Evolutionary conservation across 2,888 invertebrate genomes (phyloP).

Genomic region (Drosophila anomalata): DNA sequence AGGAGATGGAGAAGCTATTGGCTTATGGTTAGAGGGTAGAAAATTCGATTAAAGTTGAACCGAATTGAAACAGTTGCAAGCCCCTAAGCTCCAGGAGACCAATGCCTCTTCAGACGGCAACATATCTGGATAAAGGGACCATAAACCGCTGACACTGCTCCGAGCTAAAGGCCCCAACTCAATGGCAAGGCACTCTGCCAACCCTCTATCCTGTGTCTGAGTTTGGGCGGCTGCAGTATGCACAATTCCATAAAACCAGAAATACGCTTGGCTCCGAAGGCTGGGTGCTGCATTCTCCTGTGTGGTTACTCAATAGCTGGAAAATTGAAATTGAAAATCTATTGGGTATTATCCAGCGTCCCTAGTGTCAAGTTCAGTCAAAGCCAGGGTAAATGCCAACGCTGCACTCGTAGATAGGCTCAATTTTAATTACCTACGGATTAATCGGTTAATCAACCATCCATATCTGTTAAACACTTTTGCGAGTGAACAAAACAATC

Average conservation of each 20-base stretch:
- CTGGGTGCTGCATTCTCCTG: slow-evolving; percentile 28
- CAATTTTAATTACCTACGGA: slow-evolving; percentile 32
- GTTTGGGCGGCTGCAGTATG: slow-evolving; percentile 15
- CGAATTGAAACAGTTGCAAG: slow-evolving; percentile 28
- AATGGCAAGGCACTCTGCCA: slow-evolving; percentile 48
- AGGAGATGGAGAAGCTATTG: slow-evolving; percentile 24
- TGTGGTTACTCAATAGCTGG: slow-evolving; percentile 58
- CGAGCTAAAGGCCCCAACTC: slow-evolving; percentile 27
- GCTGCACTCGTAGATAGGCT: neutral
- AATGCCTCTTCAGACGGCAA: slow-evolving; percentile 10
- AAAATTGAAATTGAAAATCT: slow-evolving; percentile 69
- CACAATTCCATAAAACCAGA: slow-evolving; percentile 27
- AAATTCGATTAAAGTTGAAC: slow-evolving; percentile 32
- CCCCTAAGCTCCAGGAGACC: slow-evolving; percentile 4
- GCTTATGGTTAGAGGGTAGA: slow-evolving; percentile 1
- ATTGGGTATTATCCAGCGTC: slow-evolving; percentile 24
- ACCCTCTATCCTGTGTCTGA: slow-evolving; percentile 2
- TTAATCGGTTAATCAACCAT: slow-evolving; percentile 29
- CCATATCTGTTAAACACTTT: slow-evolving; percentile 9
- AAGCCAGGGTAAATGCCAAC: slow-evolving; percentile 15
- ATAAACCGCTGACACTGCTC: slow-evolving; percentile 42
- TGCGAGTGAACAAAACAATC: slow-evolving; percentile 20
- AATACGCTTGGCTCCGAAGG: slow-evolving; percentile 15
- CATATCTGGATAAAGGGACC: slow-evolving; percentile 28
- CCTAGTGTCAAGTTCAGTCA: slow-evolving; percentile 46